phyloP scores from a whole-genome alignment of 2,888 invertebrate genomes.

The Cecidostiba fungosa region DNA sequence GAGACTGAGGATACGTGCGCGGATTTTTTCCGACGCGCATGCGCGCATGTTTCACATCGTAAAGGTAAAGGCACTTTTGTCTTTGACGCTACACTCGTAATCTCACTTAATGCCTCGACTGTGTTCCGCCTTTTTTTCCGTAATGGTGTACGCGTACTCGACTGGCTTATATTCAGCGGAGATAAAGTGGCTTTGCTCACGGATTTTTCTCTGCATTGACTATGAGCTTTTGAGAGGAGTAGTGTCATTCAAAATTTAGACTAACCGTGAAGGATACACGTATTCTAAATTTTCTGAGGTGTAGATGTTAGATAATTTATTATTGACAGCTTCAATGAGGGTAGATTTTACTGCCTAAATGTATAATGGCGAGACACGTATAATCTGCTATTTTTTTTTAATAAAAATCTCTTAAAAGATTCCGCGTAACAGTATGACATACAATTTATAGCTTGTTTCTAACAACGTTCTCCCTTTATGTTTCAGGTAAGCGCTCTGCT shows the following conservation, averaged over 20 bases:
- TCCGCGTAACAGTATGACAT: background rate
- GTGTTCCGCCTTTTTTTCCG: background rate
- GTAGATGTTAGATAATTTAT: background rate
- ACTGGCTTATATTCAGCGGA: constrained; percentile 18
- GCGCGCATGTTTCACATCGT: constrained; percentile 37
- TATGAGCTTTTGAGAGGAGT: background rate
- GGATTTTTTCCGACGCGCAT: constrained; percentile 32
- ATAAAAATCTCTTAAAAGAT: background rate
- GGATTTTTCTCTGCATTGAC: background rate
- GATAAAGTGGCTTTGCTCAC: constrained; percentile 43
- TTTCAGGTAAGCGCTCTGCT: constrained; percentile 16
- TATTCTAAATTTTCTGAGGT: background rate
- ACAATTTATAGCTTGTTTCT: background rate
- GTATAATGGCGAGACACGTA: background rate
- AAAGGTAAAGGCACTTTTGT: constrained; percentile 54
- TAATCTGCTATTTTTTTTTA: background rate
- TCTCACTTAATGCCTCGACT: constrained; percentile 43
- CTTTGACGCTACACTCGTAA: constrained; percentile 52
- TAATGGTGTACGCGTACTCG: no score
- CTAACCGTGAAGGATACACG: background rate
- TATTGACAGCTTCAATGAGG: no score
- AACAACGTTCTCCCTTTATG: background rate
- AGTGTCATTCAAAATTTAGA: background rate
- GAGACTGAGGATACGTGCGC: constrained; percentile 32
- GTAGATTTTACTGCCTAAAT: no score